These are phyloP conservation scores for Smutsia temminckii DNA, from an alignment of 2,797 vertebrate genomes.

Conservation along the genomic window DNA sequence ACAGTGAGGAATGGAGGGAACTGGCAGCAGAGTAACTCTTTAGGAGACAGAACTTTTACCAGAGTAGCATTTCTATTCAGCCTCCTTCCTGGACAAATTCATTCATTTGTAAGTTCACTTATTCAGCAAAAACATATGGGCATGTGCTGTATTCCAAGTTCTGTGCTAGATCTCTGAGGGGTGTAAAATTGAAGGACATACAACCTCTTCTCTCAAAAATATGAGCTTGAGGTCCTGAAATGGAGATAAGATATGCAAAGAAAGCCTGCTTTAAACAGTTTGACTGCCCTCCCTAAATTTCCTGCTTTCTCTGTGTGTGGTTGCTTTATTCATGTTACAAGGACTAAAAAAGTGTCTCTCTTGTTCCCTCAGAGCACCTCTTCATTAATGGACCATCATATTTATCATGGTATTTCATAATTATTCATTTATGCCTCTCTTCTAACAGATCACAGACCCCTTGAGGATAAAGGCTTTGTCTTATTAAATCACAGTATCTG, in stretches of 20 bases:
- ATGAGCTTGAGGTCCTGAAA: background rate
- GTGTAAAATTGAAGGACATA: background rate
- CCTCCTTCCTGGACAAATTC: background rate
- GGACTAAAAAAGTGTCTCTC: background rate
- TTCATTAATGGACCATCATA: background rate
- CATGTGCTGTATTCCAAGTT: background rate
- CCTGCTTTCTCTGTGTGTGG: background rate
- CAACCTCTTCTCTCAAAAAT: background rate
- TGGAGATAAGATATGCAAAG: background rate
- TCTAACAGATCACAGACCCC: background rate
- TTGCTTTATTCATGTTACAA: background rate
- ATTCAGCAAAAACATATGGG: background rate
- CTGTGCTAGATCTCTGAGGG: background rate
- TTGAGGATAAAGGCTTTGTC: background rate
- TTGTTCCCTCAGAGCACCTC: background rate
- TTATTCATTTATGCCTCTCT: background rate
- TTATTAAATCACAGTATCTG: background rate
- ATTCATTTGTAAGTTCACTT: conserved; percentile 5
- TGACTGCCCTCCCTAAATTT: background rate
- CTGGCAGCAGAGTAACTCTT: background rate
- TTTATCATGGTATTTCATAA: background rate
- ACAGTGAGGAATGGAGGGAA: background rate
- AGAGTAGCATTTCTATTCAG: background rate
- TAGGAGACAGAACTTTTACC: background rate
- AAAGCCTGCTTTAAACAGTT: background rate